A percentile compares a stretch with the other conserved stretches of the same genome.
These are phyloP conservation scores for Apamea crenata DNA, from an alignment of 2,888 invertebrate species.

Conservation along the genomic window DNA sequence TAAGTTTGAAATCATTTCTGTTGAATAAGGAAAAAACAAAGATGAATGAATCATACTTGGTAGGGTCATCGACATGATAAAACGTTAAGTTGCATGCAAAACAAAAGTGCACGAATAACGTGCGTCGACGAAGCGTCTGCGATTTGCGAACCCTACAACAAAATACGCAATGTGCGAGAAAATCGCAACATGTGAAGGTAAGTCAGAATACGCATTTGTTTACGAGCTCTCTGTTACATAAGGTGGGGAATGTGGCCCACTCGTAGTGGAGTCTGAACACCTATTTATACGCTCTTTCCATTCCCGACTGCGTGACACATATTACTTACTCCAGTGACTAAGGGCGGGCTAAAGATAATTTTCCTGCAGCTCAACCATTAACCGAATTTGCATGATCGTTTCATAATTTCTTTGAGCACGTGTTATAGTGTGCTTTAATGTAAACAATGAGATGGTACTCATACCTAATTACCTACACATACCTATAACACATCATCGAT, in stretches of 20 bases:
- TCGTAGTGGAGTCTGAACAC: slow-evolving; percentile 77
- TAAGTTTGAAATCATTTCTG: slow-evolving; percentile 16
- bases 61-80: slow-evolving; percentile 59
- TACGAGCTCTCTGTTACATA: slow-evolving; percentile 85
- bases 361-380: slow-evolving; percentile 70
- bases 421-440: slow-evolving; percentile 45
- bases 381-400: slow-evolving; percentile 63
- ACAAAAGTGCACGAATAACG: slow-evolving; percentile 31
- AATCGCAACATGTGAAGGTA: slow-evolving; percentile 66
- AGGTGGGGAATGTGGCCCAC: slow-evolving; percentile 80
- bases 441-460: slow-evolving; percentile 47
- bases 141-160: slow-evolving; percentile 61
- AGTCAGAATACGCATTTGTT: slow-evolving; percentile 80
- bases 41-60: slow-evolving; percentile 49
- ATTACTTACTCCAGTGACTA: slow-evolving; percentile 83
- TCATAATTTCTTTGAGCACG: slow-evolving; percentile 53
- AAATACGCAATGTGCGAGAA: slow-evolving; percentile 73
- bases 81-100: slow-evolving; percentile 21
- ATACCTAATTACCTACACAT: neutral
- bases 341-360: slow-evolving; percentile 81
- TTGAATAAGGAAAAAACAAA: slow-evolving; percentile 53
- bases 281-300: slow-evolving; percentile 87
- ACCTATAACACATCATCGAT: neutral
- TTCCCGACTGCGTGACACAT: slow-evolving; percentile 84
- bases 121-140: slow-evolving; percentile 54